Percentiles rank a stretch among this genome's conserved stretches.
Evolutionary conservation across 2,888 invertebrate genomes (phyloP).

Genomic region (Hyalella azteca): DNA sequence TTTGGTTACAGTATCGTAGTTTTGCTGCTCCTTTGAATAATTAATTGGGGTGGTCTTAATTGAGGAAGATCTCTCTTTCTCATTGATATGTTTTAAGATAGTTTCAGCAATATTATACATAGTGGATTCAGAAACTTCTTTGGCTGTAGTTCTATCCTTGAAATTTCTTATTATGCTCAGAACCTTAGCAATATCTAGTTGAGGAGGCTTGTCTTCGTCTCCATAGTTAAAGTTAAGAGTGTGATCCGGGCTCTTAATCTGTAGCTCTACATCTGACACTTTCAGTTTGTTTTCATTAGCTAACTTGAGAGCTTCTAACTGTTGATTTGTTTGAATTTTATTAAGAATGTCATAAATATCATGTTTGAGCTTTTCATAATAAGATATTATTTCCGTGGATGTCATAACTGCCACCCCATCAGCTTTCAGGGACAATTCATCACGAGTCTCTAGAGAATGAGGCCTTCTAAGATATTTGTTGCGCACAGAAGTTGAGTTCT

Average conservation of each 20-base stretch:
- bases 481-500: too few relatives aligned
- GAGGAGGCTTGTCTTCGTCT: neutral
- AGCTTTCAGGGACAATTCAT: neutral
- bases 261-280: neutral
- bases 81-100: neutral
- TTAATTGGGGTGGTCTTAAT: too few relatives aligned
- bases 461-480: too few relatives aligned
- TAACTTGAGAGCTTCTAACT: neutral
- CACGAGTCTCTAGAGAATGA: neutral
- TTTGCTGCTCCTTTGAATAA: too few relatives aligned
- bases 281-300: neutral
- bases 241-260: neutral
- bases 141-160: neutral
- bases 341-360: slow-evolving; percentile 7
- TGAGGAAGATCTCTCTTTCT: neutral
- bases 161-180: neutral
- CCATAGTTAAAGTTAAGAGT: neutral
- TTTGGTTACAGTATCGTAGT: too few relatives aligned
- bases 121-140: neutral
- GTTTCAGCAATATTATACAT: neutral
- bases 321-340: neutral
- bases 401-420: neutral
- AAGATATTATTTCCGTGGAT: neutral
- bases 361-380: slow-evolving; percentile 10
- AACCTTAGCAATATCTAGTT: neutral